Conservation (phyloP, 30 jellyfish, hydroid and myxozoan genomes). For the Chironex yamaguchii region DNA sequence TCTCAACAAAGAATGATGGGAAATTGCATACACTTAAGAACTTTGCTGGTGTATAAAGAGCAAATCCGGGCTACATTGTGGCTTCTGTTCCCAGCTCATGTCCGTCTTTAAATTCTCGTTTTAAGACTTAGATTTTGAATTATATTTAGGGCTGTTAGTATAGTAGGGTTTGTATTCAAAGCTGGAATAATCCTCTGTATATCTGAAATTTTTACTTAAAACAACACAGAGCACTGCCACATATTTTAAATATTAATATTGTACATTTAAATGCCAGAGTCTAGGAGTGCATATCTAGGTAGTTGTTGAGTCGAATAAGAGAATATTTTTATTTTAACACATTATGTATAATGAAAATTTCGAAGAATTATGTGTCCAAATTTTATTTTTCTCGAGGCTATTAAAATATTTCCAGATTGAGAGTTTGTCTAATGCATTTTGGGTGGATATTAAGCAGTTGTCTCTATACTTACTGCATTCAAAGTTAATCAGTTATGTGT, state of each 20-base stretch:
- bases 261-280: not conserved
- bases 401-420: not conserved
- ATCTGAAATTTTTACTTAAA: not conserved
- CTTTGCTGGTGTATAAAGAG: not conserved
- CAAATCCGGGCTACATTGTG: not conserved
- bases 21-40: not conserved
- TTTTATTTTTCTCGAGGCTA: not conserved
- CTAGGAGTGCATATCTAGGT: not conserved
- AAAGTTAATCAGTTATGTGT: too few relatives aligned
- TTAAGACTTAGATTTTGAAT: not conserved
- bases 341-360: not conserved
- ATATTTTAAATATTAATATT: too few relatives aligned
- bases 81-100: not conserved
- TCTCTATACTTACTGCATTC: too few relatives aligned
- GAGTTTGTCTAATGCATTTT: not conserved
- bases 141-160: not conserved
- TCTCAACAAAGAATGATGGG: too few relatives aligned
- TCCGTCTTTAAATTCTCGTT: not conserved
- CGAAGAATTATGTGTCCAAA: not conserved
- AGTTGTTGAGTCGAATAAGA: not conserved
- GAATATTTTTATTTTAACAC: not conserved
- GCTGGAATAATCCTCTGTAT: not conserved
- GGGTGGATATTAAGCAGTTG: too few relatives aligned
- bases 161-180: not conserved
- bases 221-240: constrained; percentile 4